Evolutionary conservation across 2,797 vertebrate genomes (phyloP), one percentile per base, ranked within the genome.

Genomic region (Myiothlypis chrysogaster): DNA sequence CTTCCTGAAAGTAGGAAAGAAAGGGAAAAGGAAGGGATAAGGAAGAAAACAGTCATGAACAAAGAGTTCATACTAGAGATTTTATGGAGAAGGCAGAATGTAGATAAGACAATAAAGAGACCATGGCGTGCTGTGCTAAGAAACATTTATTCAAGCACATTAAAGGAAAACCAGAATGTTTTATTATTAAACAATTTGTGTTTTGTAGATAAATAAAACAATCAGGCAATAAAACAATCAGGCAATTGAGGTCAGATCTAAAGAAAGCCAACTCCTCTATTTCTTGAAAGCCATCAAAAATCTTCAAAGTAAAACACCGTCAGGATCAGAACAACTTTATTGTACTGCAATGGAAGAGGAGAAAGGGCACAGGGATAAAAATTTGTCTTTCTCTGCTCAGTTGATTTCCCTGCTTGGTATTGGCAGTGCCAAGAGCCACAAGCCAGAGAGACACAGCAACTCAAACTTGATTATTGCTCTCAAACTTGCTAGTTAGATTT

Each of bases 121-220:
- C 13, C 14, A 8, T 8, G 3, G 8, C 0, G 0, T 59, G 30
- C 13, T 89, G 50, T n/a, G 10, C 25, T 60, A 27, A 41, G 32
- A 73, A 77, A 60, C 7, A 4, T 60, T 49, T 79, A 60, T 52
- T 59, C 25, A 71, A 66, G 32, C 6, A 34, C 4, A 27, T 70
- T 44, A 72, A 84, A 76, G 52, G 43, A 83, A 65, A 83, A 65
- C 0, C 5, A 81, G 6, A 61, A 25, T 55, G 25, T 56, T 85
- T 69, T 63, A 61, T 84, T 71, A 34, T 77, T 64, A 56, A 46
- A 21, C 52, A 76, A 12, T 55, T 71, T 1, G 0, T 34, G 39
- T 5, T 90, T 72, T 65, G 60, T 39, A 53, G 27, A 14, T 10
- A 39, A 82, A 17, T 72, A 76, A 78, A 91, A 53, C 9, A 52